Conservation (phyloP, 2,888 invertebrate genomes). For the Himalopsyche tibetana region DNA sequence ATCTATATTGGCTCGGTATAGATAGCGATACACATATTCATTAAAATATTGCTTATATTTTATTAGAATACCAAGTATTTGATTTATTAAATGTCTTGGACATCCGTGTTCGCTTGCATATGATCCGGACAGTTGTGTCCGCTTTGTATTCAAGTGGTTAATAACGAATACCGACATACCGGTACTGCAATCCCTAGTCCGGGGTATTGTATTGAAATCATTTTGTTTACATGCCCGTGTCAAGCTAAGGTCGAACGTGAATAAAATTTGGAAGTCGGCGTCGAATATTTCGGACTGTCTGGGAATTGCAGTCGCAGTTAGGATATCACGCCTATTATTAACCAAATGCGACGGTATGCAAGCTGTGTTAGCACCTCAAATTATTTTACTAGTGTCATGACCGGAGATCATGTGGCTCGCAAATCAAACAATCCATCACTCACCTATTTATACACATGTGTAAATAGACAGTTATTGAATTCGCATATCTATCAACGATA, state of each 20-base stretch:
- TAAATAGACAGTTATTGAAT: background rate
- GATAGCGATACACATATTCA: too few relatives aligned
- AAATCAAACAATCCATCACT: background rate
- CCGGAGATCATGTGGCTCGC: background rate
- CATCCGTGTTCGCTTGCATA: too few relatives aligned
- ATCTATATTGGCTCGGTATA: too few relatives aligned
- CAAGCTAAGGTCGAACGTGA: slow-evolving; percentile 19
- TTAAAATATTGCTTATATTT: too few relatives aligned
- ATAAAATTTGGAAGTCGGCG: slow-evolving; percentile 2
- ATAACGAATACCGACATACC: too few relatives aligned
- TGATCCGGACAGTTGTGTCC: too few relatives aligned
- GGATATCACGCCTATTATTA: slow-evolving; percentile 20
- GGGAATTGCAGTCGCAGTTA: background rate
- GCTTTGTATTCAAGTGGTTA: too few relatives aligned
- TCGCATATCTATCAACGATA: too few relatives aligned
- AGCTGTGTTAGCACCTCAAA: slow-evolving; percentile 6
- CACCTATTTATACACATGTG: slow-evolving; percentile 18
- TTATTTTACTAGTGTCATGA: slow-evolving; percentile 24
- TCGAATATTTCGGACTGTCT: slow-evolving; percentile 25
- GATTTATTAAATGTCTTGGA: too few relatives aligned
- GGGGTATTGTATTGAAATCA: slow-evolving; percentile 1
- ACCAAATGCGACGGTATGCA: slow-evolving; percentile 11
- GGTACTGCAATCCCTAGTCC: background rate
- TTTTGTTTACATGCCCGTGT: background rate
- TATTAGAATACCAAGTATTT: too few relatives aligned